A percentile compares a stretch with the other conserved stretches of the same genome.
These are phyloP conservation scores for Barnardius zonarius DNA, from an alignment of 2,113 vertebrate species.

Conservation along the genomic window DNA sequence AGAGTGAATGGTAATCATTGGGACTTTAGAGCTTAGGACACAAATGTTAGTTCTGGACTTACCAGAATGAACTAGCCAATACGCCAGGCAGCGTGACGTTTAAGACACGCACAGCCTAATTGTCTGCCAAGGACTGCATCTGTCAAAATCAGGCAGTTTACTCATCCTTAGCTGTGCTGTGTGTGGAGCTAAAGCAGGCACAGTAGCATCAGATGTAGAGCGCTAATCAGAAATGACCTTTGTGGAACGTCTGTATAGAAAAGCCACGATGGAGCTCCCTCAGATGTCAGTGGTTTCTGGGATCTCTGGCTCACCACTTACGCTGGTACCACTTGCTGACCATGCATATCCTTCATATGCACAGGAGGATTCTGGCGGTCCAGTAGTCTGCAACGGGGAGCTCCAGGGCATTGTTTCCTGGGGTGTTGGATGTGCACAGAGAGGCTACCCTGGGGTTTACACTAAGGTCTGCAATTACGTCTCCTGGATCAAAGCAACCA, in stretches of 20 bases:
- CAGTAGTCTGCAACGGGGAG: slow-evolving; percentile 75
- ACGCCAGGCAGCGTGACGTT: neutral
- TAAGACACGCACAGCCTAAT: neutral
- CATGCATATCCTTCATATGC: neutral
- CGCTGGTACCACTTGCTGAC: neutral
- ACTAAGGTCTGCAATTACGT: slow-evolving; percentile 81
- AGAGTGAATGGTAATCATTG: neutral
- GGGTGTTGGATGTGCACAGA: slow-evolving; percentile 82
- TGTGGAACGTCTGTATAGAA: neutral
- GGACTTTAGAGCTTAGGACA: neutral
- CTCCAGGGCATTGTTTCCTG: slow-evolving; percentile 88
- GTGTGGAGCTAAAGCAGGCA: neutral
- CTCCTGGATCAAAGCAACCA: slow-evolving; percentile 75
- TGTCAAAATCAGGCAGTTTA: rapidly evolving
- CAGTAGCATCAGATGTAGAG: neutral
- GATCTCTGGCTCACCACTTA: neutral
- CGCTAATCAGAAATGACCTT: neutral
- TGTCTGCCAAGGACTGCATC: rapidly evolving
- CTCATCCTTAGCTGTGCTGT: neutral
- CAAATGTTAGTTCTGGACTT: neutral
- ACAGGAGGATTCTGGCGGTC: slow-evolving; percentile 85
- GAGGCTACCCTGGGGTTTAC: slow-evolving; percentile 81
- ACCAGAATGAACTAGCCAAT: neutral
- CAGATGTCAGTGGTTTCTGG: neutral
- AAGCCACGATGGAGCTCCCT: neutral